phyloP scores from a whole-genome alignment of 2,797 vertebrate species.

The Cyclopterus lumpus region DNA sequence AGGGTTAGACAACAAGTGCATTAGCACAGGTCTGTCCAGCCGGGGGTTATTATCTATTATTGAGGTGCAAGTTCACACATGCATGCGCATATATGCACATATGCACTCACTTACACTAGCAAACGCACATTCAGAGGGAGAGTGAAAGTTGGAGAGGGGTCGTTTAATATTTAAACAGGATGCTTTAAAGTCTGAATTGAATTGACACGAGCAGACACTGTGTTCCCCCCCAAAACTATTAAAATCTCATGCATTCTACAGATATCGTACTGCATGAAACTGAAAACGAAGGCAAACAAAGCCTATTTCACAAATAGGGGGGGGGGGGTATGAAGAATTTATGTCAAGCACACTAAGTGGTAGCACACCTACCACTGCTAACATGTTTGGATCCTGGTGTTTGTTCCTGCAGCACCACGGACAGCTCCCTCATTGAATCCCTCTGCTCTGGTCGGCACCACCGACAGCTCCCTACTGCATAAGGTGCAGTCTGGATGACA shows the following conservation, averaged over 20 bases:
- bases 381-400: constrained; percentile 7
- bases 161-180: constrained; percentile 66
- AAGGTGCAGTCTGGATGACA: neutral
- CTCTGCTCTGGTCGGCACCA: constrained; percentile 49
- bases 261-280: constrained; percentile 17
- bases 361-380: constrained; percentile 6
- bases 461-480: constrained; percentile 52
- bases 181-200: constrained; percentile 63
- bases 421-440: constrained; percentile 44
- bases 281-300: neutral
- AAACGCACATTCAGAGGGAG: constrained; percentile 28
- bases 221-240: constrained; percentile 27
- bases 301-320: neutral
- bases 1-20: constrained; percentile 45
- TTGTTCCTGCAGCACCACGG: constrained; percentile 42
- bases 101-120: constrained; percentile 20
- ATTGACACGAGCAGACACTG: constrained; percentile 39
- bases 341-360: constrained; percentile 22
- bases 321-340: constrained; percentile 13
- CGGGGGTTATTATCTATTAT: constrained; percentile 60
- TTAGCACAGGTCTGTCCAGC: constrained; percentile 49
- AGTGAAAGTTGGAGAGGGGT: constrained; percentile 34
- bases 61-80: constrained; percentile 44
- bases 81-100: constrained; percentile 23
- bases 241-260: constrained; percentile 12